Evolutionary conservation across 2,113 vertebrate species (phyloP), one percentile per base, ranked within the genome.

Genomic region (Chiloscyllium plagiosum): DNA sequence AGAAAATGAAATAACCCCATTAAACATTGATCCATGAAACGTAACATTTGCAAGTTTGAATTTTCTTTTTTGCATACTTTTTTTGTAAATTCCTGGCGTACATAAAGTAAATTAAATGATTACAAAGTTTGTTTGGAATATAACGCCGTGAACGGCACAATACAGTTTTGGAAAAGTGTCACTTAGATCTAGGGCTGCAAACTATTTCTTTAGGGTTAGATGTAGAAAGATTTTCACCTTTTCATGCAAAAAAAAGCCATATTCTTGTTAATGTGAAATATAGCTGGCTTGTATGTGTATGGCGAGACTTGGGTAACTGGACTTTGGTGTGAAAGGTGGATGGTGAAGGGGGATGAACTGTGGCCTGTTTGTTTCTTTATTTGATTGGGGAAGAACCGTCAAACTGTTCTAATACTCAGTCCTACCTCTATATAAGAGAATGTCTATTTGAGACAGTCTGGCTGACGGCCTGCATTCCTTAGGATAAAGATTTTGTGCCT

Each of bases 401-500:
- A 68, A 93, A 37, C 61, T 8, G 33, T 5, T 65, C 61, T 37
- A 61, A 13, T 66, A 1, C 61, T 68, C n/a, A 66, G 22, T 68
- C 33, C 89, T 93, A 66, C 7, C n/a, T 65, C 89, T 24, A 12
- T 66, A 17, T 37, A 93, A 93, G 33, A 65, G 61, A 92, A 4
- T n/a, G 87, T 33, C 87, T 61, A 19, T 65, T 65, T 92, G 29
- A 92, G 87, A 92, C 52, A 65, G 29, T 33, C 24, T 90, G 29
- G 52, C 13, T 92, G 87, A 24, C 89, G 65, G 89, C 33, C 61
- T 17, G n/a, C 89, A 93, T 93, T 93, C 89, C 89, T 93, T 17
- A 65, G 89, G 61, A 93, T 93, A 93, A 93, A 93, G 89, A 19
- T n/a, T 61, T 29, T 66, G 89, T 66, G 61, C 33, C 66, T 92